Percentiles rank a stretch among this genome's conserved stretches.
Conservation (phyloP, 2,113 vertebrate genomes). For the Numenius arquata region DNA sequence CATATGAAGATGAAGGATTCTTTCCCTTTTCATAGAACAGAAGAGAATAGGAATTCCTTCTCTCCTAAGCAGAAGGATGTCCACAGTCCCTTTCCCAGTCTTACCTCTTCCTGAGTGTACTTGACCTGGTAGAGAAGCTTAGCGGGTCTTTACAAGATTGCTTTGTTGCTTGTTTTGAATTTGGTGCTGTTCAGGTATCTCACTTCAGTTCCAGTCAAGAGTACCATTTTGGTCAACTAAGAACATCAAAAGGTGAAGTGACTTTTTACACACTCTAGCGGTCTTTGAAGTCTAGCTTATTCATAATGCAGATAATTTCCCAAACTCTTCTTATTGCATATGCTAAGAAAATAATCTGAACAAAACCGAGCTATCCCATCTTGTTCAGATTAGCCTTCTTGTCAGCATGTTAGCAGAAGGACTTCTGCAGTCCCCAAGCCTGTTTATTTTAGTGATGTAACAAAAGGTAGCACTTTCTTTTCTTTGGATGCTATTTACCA, state of each 20-base stretch:
- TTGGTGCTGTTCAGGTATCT: not conserved
- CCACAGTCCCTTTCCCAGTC: not conserved
- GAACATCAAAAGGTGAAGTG: not conserved
- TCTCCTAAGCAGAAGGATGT: not conserved
- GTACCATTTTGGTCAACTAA: not conserved
- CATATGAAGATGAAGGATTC: not conserved
- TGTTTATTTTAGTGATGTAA: not conserved
- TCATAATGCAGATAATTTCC: not conserved
- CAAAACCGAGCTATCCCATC: not conserved
- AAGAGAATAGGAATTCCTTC: not conserved
- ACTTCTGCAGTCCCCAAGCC: not conserved
- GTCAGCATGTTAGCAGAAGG: not conserved
- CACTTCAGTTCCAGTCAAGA: not conserved
- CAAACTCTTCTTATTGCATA: not conserved
- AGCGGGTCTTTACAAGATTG: not conserved
- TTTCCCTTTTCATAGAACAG: not conserved
- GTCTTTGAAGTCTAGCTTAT: not conserved
- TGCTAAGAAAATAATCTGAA: not conserved
- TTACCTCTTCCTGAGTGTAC: not conserved
- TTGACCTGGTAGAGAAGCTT: not conserved
- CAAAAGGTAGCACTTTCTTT: not conserved
- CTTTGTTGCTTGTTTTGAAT: not conserved
- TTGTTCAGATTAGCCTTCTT: not conserved
- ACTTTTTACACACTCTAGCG: not conserved
- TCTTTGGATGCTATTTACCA: not conserved